A percentile compares a stretch with the other conserved stretches of the same genome.
Conservation (phyloP, 2,113 vertebrate species). For the Macrotis lagotis region DNA sequence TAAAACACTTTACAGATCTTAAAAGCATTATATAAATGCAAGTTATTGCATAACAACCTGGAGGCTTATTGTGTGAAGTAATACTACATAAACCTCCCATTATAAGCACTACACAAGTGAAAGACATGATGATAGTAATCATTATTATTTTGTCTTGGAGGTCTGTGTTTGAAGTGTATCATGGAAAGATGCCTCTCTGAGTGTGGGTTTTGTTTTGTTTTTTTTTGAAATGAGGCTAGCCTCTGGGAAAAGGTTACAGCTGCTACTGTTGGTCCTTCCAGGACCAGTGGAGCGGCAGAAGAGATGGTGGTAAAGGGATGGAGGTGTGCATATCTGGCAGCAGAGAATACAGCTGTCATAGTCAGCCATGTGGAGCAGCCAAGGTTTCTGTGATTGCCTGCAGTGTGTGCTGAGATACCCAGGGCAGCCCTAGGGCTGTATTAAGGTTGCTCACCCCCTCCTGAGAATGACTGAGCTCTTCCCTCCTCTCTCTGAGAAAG, state of each 20-base stretch:
- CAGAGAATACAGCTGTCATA: background rate
- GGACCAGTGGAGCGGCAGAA: background rate
- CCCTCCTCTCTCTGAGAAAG: background rate
- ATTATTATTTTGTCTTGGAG: background rate
- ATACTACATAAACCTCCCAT: background rate
- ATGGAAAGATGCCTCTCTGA: background rate
- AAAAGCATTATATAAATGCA: too few species aligned
- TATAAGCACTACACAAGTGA: background rate
- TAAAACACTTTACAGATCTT: background rate
- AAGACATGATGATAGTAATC: background rate
- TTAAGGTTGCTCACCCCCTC: background rate
- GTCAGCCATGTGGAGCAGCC: background rate
- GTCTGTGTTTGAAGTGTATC: background rate
- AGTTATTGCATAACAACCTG: background rate
- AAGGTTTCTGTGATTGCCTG: background rate
- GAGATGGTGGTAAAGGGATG: background rate
- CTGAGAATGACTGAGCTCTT: background rate
- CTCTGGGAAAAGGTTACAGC: background rate
- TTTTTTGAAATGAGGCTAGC: background rate
- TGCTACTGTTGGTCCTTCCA: background rate
- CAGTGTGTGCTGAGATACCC: background rate
- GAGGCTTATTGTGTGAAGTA: background rate
- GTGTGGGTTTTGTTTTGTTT: background rate
- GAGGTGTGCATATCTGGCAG: background rate
- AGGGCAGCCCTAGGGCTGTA: background rate